Conservation (phyloP, 2,797 vertebrate species). For the Lacerta agilis region DNA sequence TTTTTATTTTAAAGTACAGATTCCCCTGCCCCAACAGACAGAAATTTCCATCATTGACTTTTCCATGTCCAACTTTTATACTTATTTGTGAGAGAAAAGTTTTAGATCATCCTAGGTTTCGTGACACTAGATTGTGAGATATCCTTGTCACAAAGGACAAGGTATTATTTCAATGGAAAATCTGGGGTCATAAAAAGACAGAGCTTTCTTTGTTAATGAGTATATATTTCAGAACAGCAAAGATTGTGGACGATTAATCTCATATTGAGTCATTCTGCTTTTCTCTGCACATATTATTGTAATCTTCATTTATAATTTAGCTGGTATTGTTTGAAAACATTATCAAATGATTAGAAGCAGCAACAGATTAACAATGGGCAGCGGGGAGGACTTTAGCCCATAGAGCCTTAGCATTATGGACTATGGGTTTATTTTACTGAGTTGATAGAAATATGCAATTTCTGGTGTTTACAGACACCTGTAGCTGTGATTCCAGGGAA, state of each 20-base stretch:
- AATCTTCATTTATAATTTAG: conserved; percentile 10
- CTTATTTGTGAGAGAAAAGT: not conserved
- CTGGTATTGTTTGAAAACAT: not conserved
- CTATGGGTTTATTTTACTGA: not conserved
- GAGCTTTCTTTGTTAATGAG: not conserved
- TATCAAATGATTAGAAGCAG: not conserved
- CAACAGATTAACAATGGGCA: not conserved
- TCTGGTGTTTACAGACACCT: not conserved
- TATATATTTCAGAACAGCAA: not conserved
- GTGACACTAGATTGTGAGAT: not conserved
- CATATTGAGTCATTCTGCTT: not conserved
- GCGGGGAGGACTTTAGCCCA: not conserved
- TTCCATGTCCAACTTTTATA: not conserved
- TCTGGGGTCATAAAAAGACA: not conserved
- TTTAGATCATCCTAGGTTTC: not conserved
- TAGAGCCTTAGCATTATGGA: not conserved
- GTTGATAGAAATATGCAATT: not conserved
- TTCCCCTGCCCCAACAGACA: not conserved
- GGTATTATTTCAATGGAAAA: not conserved
- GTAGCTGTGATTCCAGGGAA: not conserved
- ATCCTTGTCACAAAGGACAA: not conserved
- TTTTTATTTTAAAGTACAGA: not conserved
- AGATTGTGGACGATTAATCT: not conserved
- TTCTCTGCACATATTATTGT: not conserved
- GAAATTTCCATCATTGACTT: not conserved